phyloP scores from a whole-genome alignment of 1,140 invertebrate genomes.

The Samia ricini region DNA sequence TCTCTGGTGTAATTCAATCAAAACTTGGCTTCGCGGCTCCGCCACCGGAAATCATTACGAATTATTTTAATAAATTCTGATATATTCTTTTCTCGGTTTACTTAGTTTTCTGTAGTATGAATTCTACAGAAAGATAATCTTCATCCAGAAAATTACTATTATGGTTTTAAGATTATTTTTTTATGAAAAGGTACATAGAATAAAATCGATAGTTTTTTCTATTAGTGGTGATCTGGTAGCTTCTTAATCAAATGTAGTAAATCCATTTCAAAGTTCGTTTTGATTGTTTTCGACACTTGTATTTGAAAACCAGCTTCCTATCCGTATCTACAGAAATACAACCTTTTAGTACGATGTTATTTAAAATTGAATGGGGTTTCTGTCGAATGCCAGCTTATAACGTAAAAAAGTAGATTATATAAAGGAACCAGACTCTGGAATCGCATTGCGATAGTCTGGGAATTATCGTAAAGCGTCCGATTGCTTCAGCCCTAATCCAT shows the following conservation, averaged over 20 bases:
- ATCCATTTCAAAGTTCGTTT: not conserved
- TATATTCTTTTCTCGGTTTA: not conserved
- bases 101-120: not conserved
- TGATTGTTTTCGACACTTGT: no score
- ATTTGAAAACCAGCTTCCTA: no score
- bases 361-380: no score
- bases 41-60: conserved; percentile 11
- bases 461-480: not conserved
- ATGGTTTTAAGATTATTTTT: no score
- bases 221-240: no score
- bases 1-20: conserved; percentile 24
- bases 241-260: not conserved
- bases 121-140: not conserved
- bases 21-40: conserved; percentile 14
- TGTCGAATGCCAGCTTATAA: no score
- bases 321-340: no score
- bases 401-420: not conserved
- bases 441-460: not conserved
- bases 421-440: not conserved
- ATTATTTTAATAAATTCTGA: conserved; percentile 15
- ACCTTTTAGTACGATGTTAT: no score
- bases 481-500: not conserved
- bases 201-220: no score
- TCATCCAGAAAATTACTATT: no score
- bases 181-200: no score